A percentile compares a stretch with the other conserved stretches of the same genome.
Conservation (phyloP, 2,797 vertebrate genomes). For the Spheniscus humboldti region DNA sequence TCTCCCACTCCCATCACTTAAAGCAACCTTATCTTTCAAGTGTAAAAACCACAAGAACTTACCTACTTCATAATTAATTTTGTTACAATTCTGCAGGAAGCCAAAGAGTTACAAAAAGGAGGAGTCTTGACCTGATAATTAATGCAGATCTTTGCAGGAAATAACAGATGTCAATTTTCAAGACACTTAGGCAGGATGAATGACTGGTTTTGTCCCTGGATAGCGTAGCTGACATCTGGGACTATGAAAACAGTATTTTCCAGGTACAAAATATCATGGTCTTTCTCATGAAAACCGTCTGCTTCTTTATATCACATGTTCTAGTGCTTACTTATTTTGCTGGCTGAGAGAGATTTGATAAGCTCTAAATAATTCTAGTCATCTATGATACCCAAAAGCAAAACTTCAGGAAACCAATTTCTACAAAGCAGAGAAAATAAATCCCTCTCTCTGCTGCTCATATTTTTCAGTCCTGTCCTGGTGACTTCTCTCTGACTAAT, state of each 20-base stretch:
- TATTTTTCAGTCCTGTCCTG: conserved; percentile 14
- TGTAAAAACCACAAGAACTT: background rate
- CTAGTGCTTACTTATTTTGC: conserved; percentile 5
- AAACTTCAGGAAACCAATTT: conserved; percentile 28
- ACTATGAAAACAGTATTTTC: background rate
- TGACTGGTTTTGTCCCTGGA: background rate
- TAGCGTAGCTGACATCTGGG: background rate
- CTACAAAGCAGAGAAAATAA: conserved; percentile 1
- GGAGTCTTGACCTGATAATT: background rate
- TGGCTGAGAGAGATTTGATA: conserved; percentile 23
- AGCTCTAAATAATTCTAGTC: conserved; percentile 22
- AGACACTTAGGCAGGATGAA: background rate
- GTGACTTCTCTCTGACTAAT: conserved; percentile 7
- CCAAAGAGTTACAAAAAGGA: background rate
- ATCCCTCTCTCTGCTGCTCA: background rate
- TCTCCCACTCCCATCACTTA: background rate
- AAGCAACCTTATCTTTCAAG: background rate
- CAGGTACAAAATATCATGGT: background rate
- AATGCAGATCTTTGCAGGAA: background rate
- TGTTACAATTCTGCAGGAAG: background rate
- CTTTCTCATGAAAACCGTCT: background rate
- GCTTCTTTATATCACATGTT: background rate
- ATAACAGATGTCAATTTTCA: background rate
- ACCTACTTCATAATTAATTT: background rate
- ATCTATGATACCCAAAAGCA: conserved; percentile 8